Base-by-base conservation (phyloP, 2,797 vertebrate species). In the Ceryle rudis region DNA sequence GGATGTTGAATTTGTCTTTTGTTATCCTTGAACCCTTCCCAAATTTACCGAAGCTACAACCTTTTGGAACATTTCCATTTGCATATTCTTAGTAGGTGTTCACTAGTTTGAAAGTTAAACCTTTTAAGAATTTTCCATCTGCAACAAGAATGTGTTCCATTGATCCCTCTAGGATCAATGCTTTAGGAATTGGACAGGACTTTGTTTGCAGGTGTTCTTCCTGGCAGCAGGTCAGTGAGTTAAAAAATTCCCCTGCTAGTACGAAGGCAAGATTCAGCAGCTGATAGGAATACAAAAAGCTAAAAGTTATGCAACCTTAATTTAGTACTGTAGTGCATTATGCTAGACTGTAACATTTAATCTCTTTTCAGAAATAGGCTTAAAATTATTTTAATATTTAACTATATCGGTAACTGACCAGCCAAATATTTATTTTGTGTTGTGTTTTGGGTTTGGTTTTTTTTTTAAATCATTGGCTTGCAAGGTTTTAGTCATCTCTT, bases 181-280 rank as follows among this genome's bases (percentile, higher is more conserved):
- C 55, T 90, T 72, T 41, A 89, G 70, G 55, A 90, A 52, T 60
- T 81, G 73, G 52, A 70, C 17, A 55, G 54, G n/a, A 60, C 51
- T 96, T 90, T 19, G 39, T 86, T 88, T 89, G 93, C 93, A 96
- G 93, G 88, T 96, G 90, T 82, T 95, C 80, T 82, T 93, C 66
- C 66, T 94, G 94, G 94, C 88, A 90, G 54, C 49, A 54, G 69
- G 81, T 88, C 85, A 86, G 80, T 31, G 61, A 78, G 49, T 58
- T 33, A 81, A 84, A 93, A 86, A 29, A 65, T 72, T 83, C 42
- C 66, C 25, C 13, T 70, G 35, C 46, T 93, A 12, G 33, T 33
- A 60, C 39, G 66, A 78, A 81, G 57, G 84, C 49, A 79, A 86
- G 93, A 95, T 83, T 44, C n/a, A 70, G 39, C 66, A 79, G 29